phyloP scores from a whole-genome alignment of 2,888 invertebrate genomes.

The Tinea trinotella region DNA sequence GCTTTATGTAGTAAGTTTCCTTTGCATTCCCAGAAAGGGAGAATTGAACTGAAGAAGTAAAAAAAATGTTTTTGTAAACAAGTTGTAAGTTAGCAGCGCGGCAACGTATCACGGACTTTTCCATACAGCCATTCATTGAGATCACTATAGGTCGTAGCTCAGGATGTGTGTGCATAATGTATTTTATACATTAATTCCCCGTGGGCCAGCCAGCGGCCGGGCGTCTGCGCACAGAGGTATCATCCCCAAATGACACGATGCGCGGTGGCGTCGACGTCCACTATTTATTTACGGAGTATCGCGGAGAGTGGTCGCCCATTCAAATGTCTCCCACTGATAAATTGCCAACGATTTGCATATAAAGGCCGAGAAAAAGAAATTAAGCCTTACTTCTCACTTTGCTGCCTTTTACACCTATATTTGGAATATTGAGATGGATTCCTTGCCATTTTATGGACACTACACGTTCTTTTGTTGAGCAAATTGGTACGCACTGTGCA shows the following conservation, averaged over 20 bases:
- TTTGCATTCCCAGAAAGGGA: too few relatives aligned
- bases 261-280: conserved; percentile 25
- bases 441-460: not conserved
- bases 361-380: conserved; percentile 44
- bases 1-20: too few relatives aligned
- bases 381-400: conserved; percentile 39
- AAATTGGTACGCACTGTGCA: conserved; percentile 3
- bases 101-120: not conserved
- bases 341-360: conserved; percentile 59
- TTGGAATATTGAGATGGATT: conserved; percentile 13
- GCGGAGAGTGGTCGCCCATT: conserved; percentile 40
- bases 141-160: not conserved
- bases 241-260: conserved; percentile 7
- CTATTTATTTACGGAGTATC: conserved; percentile 35
- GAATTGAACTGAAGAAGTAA: too few relatives aligned
- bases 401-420: conserved; percentile 13
- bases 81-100: too few relatives aligned
- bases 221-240: conserved; percentile 16
- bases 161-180: not conserved
- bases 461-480: not conserved
- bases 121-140: not conserved
- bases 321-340: conserved; percentile 59
- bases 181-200: not conserved
- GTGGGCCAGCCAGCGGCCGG: conserved; percentile 2
- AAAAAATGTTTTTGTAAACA: not conserved